Percentiles rank a stretch among this genome's conserved stretches.
Evolutionary conservation across 2,888 invertebrate genomes (phyloP).

Genomic region (Acanthoscelides obtectus): DNA sequence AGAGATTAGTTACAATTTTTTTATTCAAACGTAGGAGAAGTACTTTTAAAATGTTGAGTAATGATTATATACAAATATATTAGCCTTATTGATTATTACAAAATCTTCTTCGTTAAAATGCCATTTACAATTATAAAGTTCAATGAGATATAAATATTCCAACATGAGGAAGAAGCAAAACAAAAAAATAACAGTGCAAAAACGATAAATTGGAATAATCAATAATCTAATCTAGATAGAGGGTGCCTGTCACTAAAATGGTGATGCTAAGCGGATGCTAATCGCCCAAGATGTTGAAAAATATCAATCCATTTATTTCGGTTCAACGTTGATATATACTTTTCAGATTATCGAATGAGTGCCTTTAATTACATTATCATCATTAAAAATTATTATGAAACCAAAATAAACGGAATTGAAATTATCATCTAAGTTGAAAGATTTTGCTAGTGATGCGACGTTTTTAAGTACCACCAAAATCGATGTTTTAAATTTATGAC

Average conservation of each 20-base stretch:
- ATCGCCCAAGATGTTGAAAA: background rate
- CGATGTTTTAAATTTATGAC: too few species aligned
- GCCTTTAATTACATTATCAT: too few species aligned
- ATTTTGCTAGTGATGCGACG: too few species aligned
- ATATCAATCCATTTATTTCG: too few species aligned
- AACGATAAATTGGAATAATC: slow-evolving; percentile 31
- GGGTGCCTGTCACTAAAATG: background rate
- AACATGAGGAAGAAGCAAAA: slow-evolving; percentile 18
- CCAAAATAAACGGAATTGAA: too few species aligned
- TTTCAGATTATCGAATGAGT: too few species aligned
- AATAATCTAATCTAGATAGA: slow-evolving; percentile 38
- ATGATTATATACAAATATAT: slow-evolving; percentile 21
- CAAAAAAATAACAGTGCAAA: slow-evolving; percentile 19
- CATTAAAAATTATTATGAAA: too few species aligned
- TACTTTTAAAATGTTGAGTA: background rate
- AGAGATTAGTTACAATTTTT: too few species aligned
- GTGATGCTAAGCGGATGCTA: background rate
- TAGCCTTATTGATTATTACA: slow-evolving; percentile 43
- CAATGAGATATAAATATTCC: slow-evolving; percentile 24
- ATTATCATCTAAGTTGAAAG: too few species aligned
- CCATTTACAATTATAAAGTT: slow-evolving; percentile 1
- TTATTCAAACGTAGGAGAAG: background rate
- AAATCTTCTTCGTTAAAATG: background rate
- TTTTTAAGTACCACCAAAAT: too few species aligned
- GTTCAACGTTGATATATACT: too few species aligned